Base-by-base conservation (phyloP, 2,113 vertebrate species). In the Tragelaphus scriptus region DNA sequence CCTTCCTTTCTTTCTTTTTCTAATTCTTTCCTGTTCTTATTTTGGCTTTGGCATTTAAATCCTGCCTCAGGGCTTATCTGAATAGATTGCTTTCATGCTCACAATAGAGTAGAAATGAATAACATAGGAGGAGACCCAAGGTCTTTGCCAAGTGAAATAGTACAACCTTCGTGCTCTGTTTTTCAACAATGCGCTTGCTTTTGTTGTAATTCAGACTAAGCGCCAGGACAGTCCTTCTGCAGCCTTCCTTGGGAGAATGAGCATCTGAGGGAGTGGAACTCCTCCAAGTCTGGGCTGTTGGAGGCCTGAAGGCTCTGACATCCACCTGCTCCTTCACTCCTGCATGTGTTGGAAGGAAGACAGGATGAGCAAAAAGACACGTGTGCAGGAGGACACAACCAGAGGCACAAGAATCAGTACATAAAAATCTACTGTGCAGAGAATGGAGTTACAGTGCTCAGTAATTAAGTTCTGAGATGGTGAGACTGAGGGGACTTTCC, bases 31-130 rank as follows among this genome's bases (percentile, higher is more conserved):
- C n/a, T 65, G 36, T 81, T 77, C 82, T 80, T 85, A 53, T 59
- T 68, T 93, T 96, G 90, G 36, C 81, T 95, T 58, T 77, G 28
- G 30, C 87, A 30, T 86, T 85, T 89, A 91, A 80, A 92, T 94
- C 49, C 77, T 84, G 28, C 61, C 61, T 93, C 55, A 40, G 59
- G 56, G 28, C 49, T 47, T 93, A 36, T 56, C 17, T 53, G 82
- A 86, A 58, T 58, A 82, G 49, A 53, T 65, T 59, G 30, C 75
- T 88, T 96, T 95, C 63, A 79, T 88, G 30, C 80, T 94, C 49
- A 77, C 75, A 79, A 17, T 58, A 91, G 55, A 95, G 30, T 28
- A 90, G 55, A 82, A 53, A 84, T 79, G n/a, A 81, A 36, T 68
- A 80, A 87, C 26, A 13, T 88, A 79, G 49, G 61, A 68, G 30